Base-by-base conservation (phyloP, 2,888 invertebrate species). In the Laothoe populi region DNA sequence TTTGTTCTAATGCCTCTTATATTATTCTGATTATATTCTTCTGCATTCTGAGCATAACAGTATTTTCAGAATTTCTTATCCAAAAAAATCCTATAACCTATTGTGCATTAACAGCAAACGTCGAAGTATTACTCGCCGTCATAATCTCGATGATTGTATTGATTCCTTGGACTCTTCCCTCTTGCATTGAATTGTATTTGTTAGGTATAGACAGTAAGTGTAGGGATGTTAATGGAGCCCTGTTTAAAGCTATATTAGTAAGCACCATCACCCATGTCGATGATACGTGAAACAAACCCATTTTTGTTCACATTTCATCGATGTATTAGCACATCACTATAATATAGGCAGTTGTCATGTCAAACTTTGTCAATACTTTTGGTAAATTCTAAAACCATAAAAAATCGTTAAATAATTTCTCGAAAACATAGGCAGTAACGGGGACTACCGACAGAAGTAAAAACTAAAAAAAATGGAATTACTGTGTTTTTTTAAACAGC, bases 211-310 rank as follows among this genome's bases (percentile, higher is more conserved):
- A 63, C 68, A 70, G 70, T 73, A 68, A 74, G 68, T 70, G 68
- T 70, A 63, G 44, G 64, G 10, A 63, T 73, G 70, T 82, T 79
- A 82, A 72, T 77, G 74, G 64, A 74, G 73, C 66, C 67, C 71
- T 70, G 58, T 59, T 74, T 77, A 81, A 48, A 63, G 62, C 62
- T 77, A 78, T 71, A 72, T 81, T 81, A 82, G 70, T 70, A 71
- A 72, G 73, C 75, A 66, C 66, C 68, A 67, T 60, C 69, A 71
- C 70, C 69, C 59, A 31, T n/a, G 11, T 45, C 53, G 23, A 44
- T 59, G 35, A 62, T 45, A 59, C 42, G 62, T 48, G 59, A 46
- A 65, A 42, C 24, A 35, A 42, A 63, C 8, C 19, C 7, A 31
- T 16, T 8, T n/a, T 45, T 44, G 4, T 61, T 23, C 40, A 59